phyloP scores from a whole-genome alignment of 2,888 invertebrate genomes.

The Amiota communis region DNA sequence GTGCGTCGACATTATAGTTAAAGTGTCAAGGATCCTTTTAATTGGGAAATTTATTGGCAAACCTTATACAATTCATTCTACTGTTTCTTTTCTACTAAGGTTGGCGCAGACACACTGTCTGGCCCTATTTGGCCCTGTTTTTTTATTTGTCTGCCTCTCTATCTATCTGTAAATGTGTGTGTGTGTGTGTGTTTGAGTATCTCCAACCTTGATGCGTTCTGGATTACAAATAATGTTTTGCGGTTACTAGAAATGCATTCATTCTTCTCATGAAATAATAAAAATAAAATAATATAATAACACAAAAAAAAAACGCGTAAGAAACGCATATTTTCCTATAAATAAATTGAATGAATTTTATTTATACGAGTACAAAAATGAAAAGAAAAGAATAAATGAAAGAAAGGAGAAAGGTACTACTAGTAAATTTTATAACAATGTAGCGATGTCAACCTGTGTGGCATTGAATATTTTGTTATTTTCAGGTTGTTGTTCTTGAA shows the following conservation, averaged over 20 bases:
- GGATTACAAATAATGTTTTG: conserved; percentile 49
- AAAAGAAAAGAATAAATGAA: neutral
- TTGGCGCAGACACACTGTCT: conserved; percentile 51
- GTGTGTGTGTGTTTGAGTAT: no score
- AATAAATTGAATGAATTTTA: conserved; percentile 13
- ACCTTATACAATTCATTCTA: conserved; percentile 5
- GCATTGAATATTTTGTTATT: neutral
- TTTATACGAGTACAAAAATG: neutral
- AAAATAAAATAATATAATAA: conserved; percentile 45
- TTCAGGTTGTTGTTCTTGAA: no score
- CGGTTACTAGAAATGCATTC: conserved; percentile 61
- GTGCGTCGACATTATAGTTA: conserved; percentile 53
- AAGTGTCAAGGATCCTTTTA: conserved; percentile 70
- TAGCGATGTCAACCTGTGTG: conserved; percentile 16
- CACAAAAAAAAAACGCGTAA: conserved; percentile 48
- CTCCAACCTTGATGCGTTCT: neutral
- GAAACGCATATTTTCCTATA: conserved; percentile 38
- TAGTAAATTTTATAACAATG: neutral
- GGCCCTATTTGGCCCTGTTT: conserved; percentile 42
- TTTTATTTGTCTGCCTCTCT: conserved; percentile 44
- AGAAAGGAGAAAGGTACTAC: neutral
- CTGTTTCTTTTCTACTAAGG: conserved; percentile 29
- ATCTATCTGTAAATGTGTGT: neutral
- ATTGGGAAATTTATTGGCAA: conserved; percentile 69
- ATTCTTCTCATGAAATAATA: conserved; percentile 34